Percentiles rank a stretch among this genome's conserved stretches.
These are phyloP conservation scores for Ectropis grisescens DNA, from an alignment of 1,140 invertebrate genomes.

Conservation along the genomic window DNA sequence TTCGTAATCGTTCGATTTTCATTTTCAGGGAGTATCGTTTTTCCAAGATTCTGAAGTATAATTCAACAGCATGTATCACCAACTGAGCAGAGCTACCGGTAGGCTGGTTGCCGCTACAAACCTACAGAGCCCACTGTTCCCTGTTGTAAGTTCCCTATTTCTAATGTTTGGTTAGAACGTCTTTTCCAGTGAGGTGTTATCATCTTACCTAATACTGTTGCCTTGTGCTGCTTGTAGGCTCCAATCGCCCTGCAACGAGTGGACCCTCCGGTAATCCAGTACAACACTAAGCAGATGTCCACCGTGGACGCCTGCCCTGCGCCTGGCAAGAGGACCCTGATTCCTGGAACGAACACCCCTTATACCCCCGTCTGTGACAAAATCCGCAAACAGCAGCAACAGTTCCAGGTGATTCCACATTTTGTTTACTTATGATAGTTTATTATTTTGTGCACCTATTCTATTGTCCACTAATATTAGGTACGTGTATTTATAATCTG, in stretches of 20 bases:
- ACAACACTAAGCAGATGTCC: slow-evolving; percentile 47
- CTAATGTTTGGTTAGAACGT: neutral
- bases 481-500: too few relatives aligned
- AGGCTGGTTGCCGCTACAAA: slow-evolving; percentile 44
- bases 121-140: slow-evolving; percentile 49
- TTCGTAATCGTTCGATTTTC: slow-evolving; percentile 52
- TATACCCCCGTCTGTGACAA: slow-evolving; percentile 34
- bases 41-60: slow-evolving; percentile 13
- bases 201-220: too few relatives aligned
- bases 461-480: too few relatives aligned
- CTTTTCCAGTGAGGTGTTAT: slow-evolving; percentile 5
- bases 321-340: slow-evolving; percentile 25
- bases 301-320: slow-evolving; percentile 38
- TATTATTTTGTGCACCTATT: too few relatives aligned
- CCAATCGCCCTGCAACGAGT: slow-evolving; percentile 58
- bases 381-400: slow-evolving; percentile 35
- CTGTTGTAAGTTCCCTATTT: slow-evolving; percentile 49
- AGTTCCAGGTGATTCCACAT: slow-evolving; percentile 58
- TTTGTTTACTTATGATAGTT: too few relatives aligned
- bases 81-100: slow-evolving; percentile 45
- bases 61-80: slow-evolving; percentile 47
- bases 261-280: slow-evolving; percentile 43
- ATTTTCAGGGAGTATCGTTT: slow-evolving; percentile 17
- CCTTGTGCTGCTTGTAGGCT: slow-evolving; percentile 37
- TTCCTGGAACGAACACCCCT: slow-evolving; percentile 52